Evolutionary conservation across 2,113 vertebrate species (phyloP).

Genomic region (Prionailurus bengalensis): DNA sequence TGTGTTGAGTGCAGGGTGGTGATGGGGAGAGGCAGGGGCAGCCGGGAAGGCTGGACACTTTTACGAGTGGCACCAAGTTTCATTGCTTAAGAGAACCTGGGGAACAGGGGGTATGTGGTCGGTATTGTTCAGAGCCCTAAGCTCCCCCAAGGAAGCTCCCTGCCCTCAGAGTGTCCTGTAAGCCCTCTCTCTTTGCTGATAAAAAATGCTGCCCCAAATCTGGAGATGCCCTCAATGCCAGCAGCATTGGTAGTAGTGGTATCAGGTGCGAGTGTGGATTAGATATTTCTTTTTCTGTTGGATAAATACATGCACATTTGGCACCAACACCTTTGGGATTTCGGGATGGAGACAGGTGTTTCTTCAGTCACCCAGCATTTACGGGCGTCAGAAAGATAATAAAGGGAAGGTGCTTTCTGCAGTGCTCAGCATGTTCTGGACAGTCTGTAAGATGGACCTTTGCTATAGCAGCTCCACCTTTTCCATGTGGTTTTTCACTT

Average conservation of each 20-base stretch:
- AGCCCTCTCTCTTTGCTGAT: not conserved
- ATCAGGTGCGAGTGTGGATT: accelerated
- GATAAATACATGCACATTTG: accelerated
- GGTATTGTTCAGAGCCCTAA: not conserved
- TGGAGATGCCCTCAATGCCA: accelerated
- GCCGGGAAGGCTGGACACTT: not conserved
- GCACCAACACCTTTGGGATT: not conserved
- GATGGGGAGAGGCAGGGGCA: accelerated
- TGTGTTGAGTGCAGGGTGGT: not conserved
- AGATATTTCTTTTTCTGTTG: not conserved
- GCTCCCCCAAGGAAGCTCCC: not conserved
- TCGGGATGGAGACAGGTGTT: not conserved
- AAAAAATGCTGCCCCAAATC: not conserved
- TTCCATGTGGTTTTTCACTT: not conserved
- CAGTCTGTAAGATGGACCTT: not conserved
- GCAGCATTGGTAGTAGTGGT: accelerated
- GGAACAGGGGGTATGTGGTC: accelerated
- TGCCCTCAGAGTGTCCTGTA: not conserved
- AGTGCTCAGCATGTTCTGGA: accelerated
- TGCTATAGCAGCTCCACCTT: not conserved
- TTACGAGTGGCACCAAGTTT: not conserved
- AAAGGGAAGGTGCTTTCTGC: not conserved
- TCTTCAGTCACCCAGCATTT: not conserved
- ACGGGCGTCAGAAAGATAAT: not conserved
- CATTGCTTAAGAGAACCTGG: not conserved